Conservation (phyloP, 2,113 vertebrate species). For the Oenanthe melanoleuca region DNA sequence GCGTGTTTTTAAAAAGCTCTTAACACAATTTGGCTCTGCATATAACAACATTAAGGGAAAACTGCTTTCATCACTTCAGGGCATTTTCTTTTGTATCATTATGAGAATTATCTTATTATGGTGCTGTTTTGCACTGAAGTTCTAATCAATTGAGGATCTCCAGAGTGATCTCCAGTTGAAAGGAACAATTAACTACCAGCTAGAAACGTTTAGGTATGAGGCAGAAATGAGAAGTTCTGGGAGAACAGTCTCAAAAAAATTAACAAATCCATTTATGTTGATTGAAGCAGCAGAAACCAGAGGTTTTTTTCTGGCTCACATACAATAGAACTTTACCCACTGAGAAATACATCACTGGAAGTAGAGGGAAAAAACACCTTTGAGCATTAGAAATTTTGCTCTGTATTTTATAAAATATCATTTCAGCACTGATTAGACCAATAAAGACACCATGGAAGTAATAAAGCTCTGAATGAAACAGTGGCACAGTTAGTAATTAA, state of each 20-base stretch:
- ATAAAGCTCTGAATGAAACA: background rate
- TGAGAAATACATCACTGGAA: background rate
- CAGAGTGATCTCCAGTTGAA: background rate
- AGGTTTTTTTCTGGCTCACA: background rate
- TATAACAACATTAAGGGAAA: background rate
- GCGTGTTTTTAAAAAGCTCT: background rate
- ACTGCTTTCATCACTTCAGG: background rate
- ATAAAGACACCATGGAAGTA: background rate
- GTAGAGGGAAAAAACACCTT: background rate
- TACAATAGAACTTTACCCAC: background rate
- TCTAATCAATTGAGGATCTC: slow-evolving; percentile 5
- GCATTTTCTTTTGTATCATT: background rate
- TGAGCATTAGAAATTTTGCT: background rate
- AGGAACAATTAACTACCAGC: background rate
- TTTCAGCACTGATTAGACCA: background rate
- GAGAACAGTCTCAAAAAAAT: background rate
- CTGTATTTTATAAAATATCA: background rate
- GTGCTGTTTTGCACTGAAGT: background rate
- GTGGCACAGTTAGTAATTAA: background rate
- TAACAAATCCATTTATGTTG: background rate
- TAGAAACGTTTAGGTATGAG: background rate
- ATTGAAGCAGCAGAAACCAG: background rate
- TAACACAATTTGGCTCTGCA: background rate
- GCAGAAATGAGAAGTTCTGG: background rate
- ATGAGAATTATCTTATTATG: slow-evolving; percentile 6